These are phyloP conservation scores for Tubiluchus corallicola DNA, from an alignment of 2,888 invertebrate species.

Conservation along the genomic window DNA sequence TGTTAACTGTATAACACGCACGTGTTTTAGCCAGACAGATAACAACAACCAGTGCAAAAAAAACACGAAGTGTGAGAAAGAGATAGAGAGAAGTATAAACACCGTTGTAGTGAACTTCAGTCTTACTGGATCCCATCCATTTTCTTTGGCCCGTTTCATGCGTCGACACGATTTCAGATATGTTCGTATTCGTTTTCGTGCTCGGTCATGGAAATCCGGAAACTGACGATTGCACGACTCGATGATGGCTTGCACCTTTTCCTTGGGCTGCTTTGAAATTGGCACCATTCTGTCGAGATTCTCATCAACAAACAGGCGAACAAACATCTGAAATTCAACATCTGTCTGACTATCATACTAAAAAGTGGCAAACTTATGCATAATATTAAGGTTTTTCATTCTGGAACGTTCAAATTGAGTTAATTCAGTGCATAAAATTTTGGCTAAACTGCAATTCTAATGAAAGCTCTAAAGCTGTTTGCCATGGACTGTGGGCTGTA, in stretches of 20 bases:
- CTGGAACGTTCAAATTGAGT: too few species aligned
- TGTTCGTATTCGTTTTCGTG: conserved; percentile 79
- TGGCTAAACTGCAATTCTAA: too few species aligned
- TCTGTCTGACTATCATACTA: too few species aligned
- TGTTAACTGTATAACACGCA: too few species aligned
- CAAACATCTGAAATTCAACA: conserved; percentile 69
- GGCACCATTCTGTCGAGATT: conserved; percentile 89
- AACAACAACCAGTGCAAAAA: too few species aligned
- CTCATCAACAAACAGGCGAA: conserved; percentile 85
- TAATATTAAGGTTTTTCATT: too few species aligned
- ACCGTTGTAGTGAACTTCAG: conserved; percentile 4
- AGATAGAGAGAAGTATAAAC: not conserved
- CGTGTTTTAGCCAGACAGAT: too few species aligned
- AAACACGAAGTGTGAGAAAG: too few species aligned
- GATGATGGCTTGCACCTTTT: conserved; percentile 90
- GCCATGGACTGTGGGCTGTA: too few species aligned
- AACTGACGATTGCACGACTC: conserved; percentile 92
- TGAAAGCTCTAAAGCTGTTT: too few species aligned
- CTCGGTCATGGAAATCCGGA: conserved; percentile 85
- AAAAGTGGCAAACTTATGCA: too few species aligned
- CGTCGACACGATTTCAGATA: conserved; percentile 86
- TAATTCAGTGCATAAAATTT: too few species aligned
- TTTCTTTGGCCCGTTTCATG: conserved; percentile 75
- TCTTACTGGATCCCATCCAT: conserved; percentile 71
- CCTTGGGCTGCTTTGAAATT: conserved; percentile 91